Conservation (phyloP, 2,113 vertebrate genomes). For the Hypocryptadius cinnamomeus region DNA sequence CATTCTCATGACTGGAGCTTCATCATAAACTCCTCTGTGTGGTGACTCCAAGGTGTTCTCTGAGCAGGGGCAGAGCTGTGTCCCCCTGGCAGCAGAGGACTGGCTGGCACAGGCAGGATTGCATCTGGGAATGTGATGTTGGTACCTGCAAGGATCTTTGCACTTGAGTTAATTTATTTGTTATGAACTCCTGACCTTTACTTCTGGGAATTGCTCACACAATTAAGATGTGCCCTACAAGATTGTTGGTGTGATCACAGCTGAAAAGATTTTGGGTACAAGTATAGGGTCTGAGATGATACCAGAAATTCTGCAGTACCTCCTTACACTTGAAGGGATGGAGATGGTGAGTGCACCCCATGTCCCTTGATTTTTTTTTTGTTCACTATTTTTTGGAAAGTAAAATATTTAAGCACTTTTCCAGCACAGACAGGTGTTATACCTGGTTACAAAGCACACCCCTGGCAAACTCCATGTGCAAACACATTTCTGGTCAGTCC, state of each 20-base stretch:
- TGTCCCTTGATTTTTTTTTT: not conserved
- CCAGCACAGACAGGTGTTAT: not conserved
- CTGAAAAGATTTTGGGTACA: not conserved
- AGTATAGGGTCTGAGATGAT: not conserved
- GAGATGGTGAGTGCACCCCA: rapidly evolving
- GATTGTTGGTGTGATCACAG: not conserved
- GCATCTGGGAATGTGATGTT: not conserved
- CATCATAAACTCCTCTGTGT: not conserved
- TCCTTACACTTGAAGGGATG: not conserved
- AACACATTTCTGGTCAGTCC: not conserved
- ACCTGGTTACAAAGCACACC: not conserved
- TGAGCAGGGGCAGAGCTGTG: not conserved
- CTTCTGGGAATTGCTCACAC: not conserved
- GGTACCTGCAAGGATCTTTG: not conserved
- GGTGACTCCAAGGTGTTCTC: not conserved
- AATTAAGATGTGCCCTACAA: not conserved
- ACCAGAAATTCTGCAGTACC: not conserved
- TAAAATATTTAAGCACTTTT: not conserved
- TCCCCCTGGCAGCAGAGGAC: not conserved
- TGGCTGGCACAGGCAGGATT: not conserved
- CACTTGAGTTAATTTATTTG: not conserved
- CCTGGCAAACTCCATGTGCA: not conserved
- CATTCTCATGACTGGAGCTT: not conserved
- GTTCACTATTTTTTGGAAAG: not conserved
- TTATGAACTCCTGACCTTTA: not conserved